Evolutionary conservation across 1,140 invertebrate genomes (phyloP), one percentile per base, ranked within the genome.

Genomic region (Scaptodrosophila lebanonensis): DNA sequence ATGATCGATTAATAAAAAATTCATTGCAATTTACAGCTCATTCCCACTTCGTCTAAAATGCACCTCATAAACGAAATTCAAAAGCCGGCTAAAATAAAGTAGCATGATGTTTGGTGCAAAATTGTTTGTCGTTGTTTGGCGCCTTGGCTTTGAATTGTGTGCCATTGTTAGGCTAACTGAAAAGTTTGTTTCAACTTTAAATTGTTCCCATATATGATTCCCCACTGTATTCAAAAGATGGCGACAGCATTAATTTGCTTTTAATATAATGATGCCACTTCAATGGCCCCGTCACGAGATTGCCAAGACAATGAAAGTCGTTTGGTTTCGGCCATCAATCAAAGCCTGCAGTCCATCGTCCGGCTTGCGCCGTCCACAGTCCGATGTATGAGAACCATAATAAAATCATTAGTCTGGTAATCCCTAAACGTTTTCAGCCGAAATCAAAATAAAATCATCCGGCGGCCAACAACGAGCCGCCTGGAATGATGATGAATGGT

Each of bases 401-500:
- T 79, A 77, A 77, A 77, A 77, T 77, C 73, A 77, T 77, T 77
- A 79, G 73, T 36, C 64, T 54, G 59, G 75, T 77, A 77, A 77
- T 77, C 68, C 73, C 73, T 54, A 45, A 79, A 69, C 73, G 68
- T 79, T 79, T 54, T 40, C 25, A 45, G 33, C 48, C 60, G 36
- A 76, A 73, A 79, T 79, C 73, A 77, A 77, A 77, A 77, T 79
- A 77, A 77, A 77, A 77, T 73, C 73, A 77, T 77, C 73, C 60
- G 8, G n/a, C n/a, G n/a, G n/a, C n/a, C n/a, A 25, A 4, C 22
- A 25, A 25, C 22, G 3, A 25, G 22, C 3, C 22, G 73, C 20
- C 73, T 54, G 56, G 56, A 77, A 77, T 79, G 68, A 79, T 79
- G 73, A 77, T 77, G 73, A 77, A 77, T 77, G 68, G 72, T 54